Evolutionary conservation across 1,140 invertebrate genomes (phyloP), one percentile per base, ranked within the genome.

Genomic region (Papilio machaon): DNA sequence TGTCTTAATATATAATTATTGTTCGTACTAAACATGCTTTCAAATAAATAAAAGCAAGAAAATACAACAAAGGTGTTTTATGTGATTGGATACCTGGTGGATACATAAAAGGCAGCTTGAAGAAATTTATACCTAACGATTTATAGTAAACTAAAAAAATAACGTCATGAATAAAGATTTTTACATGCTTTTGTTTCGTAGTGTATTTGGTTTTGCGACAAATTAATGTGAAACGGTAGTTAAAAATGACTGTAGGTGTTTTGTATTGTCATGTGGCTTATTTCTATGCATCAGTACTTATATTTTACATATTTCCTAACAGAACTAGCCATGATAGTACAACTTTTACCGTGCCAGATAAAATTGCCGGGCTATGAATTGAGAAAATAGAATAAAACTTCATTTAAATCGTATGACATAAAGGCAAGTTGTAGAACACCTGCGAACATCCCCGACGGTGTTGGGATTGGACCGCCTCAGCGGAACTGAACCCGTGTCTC

Each of bases 41-140:
- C 79, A 82, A 85, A 83, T 82, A 85, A 85, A 84, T 81, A 76
- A 76, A 76, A 47, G 76, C 80, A 82, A 81, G 80, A 85, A 81
- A 85, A 83, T 84, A 82, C 83, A 85, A 85, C 83, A 84, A 84
- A 82, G 80, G 82, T 83, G 80, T 83, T 83, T 83, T 84, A 82
- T 84, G 85, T 84, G 85, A 84, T 85, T 84, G 85, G 80, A 84
- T 81, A 85, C 80, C 79, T 75, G 77, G 81, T 76, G 81, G 54
- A 82, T 80, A 81, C 81, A 73, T 81, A 70, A 49, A n/a, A 60
- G 38, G 58, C 6, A 79, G 15, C 43, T 23, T 74, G 67, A 46
- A 64, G 76, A 73, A 76, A 70, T 84, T 85, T 85, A 85, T 23
- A 64, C 43, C 60, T 30, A 19, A 77, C 81, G 84, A 82, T 58